Evolutionary conservation across 1,140 invertebrate species (phyloP).

Genomic region (Zaprionus inermis): DNA sequence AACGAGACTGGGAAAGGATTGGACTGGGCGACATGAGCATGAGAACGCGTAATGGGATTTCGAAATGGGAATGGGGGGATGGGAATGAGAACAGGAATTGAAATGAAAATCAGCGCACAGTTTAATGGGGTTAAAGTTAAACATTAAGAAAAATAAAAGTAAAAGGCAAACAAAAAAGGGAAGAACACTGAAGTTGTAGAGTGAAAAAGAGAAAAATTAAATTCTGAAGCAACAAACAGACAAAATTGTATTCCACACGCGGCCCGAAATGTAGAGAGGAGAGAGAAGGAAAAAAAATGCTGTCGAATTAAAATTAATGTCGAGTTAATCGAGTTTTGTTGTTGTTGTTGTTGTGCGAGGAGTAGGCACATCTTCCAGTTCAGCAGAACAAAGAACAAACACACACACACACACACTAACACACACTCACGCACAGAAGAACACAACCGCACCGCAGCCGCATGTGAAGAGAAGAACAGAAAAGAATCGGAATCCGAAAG

Average conservation of each 20-base stretch:
- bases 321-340: constrained; percentile 82
- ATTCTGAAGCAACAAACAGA: constrained; percentile 41
- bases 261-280: constrained; percentile 19
- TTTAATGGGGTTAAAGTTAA: constrained; percentile 63
- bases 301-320: constrained; percentile 83
- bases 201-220: constrained; percentile 41
- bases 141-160: constrained; percentile 25
- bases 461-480: constrained; percentile 24
- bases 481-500: constrained; percentile 79
- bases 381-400: constrained; percentile 63
- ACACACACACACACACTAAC: constrained; percentile 12
- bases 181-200: too few relatives aligned
- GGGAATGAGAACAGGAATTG: constrained; percentile 4
- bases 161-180: constrained; percentile 41
- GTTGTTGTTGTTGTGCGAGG: constrained; percentile 47
- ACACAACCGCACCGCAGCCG: constrained; percentile 18
- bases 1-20: constrained; percentile 17
- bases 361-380: constrained; percentile 51
- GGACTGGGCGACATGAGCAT: neutral
- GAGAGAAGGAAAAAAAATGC: constrained; percentile 49
- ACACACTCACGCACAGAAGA: constrained; percentile 15
- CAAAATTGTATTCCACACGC: constrained; percentile 34
- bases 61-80: neutral
- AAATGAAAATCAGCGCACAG: constrained; percentile 48
- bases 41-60: neutral